These are phyloP conservation scores for Hecatera dysodea DNA, from an alignment of 2,888 invertebrate species.

Conservation along the genomic window DNA sequence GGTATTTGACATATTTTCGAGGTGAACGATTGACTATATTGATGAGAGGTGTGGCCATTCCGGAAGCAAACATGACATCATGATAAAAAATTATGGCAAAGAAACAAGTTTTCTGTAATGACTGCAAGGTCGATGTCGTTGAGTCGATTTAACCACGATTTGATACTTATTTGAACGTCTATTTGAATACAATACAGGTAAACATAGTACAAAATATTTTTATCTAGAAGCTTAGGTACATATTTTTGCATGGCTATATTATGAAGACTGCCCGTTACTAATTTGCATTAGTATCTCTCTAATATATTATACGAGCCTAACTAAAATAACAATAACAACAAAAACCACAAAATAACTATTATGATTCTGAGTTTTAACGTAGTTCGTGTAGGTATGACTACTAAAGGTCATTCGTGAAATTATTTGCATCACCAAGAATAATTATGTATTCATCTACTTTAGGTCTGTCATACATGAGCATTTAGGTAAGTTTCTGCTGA, in stretches of 20 bases:
- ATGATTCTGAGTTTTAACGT: background rate
- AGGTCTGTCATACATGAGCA: background rate
- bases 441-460: background rate
- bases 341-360: background rate
- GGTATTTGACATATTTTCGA: background rate
- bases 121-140: slow-evolving; percentile 47
- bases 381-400: slow-evolving; percentile 12
- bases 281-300: slow-evolving; percentile 12
- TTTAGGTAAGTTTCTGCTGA: background rate
- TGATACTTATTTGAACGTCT: slow-evolving; percentile 24
- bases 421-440: slow-evolving; percentile 14
- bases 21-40: background rate
- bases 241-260: too few species aligned
- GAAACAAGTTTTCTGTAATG: slow-evolving; percentile 25
- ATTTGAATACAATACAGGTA: too few species aligned
- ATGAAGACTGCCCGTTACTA: background rate
- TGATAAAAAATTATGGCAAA: slow-evolving; percentile 14
- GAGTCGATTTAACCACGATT: slow-evolving; percentile 17
- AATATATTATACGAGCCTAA: slow-evolving; percentile 2
- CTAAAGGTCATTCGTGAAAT: slow-evolving; percentile 18
- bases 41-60: background rate
- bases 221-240: too few species aligned
- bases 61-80: slow-evolving; percentile 29
- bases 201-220: too few species aligned
- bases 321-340: background rate